Percentiles rank a stretch among this genome's conserved stretches.
These are phyloP conservation scores for Ferrisia virgata DNA, from an alignment of 2,888 invertebrate genomes.

Conservation along the genomic window DNA sequence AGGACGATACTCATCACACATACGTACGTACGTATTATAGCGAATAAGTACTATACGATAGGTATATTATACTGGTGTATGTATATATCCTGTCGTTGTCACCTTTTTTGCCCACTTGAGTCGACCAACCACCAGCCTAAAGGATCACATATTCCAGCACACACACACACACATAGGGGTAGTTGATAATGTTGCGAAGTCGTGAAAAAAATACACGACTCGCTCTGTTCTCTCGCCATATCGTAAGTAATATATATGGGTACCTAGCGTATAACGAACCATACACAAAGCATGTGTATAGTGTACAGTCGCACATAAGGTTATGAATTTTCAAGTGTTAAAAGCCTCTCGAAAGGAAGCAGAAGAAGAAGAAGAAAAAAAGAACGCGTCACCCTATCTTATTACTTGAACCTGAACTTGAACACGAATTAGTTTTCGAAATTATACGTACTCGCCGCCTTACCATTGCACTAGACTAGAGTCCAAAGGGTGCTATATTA, in stretches of 20 bases:
- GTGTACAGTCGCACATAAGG: neutral
- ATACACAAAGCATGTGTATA: too few species aligned
- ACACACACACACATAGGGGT: neutral
- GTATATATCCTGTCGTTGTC: neutral
- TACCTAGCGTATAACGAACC: too few species aligned
- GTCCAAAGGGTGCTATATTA: neutral
- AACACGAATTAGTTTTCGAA: constrained; percentile 1
- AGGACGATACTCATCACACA: too few species aligned
- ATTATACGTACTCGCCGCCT: neutral
- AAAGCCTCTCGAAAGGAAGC: neutral
- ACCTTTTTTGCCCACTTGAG: neutral
- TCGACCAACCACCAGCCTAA: neutral
- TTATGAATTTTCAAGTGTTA: neutral
- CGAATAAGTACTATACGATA: neutral
- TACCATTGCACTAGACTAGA: neutral
- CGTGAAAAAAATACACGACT: neutral
- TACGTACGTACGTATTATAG: neutral
- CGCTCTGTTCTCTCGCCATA: neutral
- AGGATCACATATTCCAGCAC: neutral
- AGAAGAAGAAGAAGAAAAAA: neutral
- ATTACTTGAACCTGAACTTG: constrained; percentile 20
- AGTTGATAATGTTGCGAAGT: neutral
- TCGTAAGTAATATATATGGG: neutral
- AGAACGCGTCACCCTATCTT: neutral
- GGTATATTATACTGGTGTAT: neutral